Base-by-base conservation (phyloP, 2,888 invertebrate species). In the Abrostola tripartita region DNA sequence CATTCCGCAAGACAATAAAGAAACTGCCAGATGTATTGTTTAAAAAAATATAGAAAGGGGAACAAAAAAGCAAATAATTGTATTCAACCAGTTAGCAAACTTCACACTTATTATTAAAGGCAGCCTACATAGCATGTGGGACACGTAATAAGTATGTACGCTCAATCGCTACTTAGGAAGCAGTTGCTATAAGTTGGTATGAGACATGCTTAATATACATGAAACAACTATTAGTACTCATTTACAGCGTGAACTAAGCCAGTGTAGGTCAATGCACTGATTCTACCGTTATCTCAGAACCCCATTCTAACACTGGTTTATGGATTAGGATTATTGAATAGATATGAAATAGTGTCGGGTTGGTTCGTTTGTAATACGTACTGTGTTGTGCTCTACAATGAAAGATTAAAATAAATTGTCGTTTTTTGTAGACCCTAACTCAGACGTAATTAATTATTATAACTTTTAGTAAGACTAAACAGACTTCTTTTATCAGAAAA, bases 161-260 rank as follows among this genome's bases (percentile, higher is more conserved):
- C 76, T 61, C 70, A 76, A 81, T 79, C 57, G 84, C 88, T 88
- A 89, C 90, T 91, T 90, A 89, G 84, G 90, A 88, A 91, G 88
- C 89, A 80, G 84, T 71, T 73, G 71, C 71, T 68, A 71, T 67
- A 70, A 73, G 61, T 75, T 76, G 42, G 71, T 59, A 47, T 51
- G 14, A 67, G 63, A 68, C 74, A 78, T 62, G 76, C 79, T 84
- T 85, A 84, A 81, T 83, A 85, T 84, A 85, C 81, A 81, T 85
- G 81, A 84, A 85, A 83, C 84, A 84, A 85, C 85, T 85, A 89
- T 89, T 89, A 88, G 84, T 83, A 82, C 85, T 89, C 85, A 90
- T 91, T 90, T 87, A 84, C 83, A 84, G 84, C 81, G 75, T 82
- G 84, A 82, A 87, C 85, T 77, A 76, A 78, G 79, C 66, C 73